Evolutionary conservation across 2,888 invertebrate species (phyloP).

Genomic region (Caenorhabditis panamensis): DNA sequence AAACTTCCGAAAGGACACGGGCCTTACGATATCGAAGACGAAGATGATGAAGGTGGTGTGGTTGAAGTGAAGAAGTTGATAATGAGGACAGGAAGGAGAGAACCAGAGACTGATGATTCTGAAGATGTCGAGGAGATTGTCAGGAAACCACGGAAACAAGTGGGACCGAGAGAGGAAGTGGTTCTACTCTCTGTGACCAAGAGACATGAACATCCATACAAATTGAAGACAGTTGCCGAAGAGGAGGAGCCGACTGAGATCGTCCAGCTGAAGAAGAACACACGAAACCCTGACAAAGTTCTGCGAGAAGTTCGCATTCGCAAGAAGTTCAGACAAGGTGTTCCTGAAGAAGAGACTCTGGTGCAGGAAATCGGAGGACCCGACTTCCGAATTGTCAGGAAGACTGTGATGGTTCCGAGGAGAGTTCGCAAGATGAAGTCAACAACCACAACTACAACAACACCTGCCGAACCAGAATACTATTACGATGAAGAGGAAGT

Average conservation of each 20-base stretch:
- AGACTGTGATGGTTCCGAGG: conserved; percentile 31
- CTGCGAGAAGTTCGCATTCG: conserved; percentile 37
- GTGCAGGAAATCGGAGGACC: conserved; percentile 38
- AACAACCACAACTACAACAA: conserved; percentile 53
- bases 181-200: conserved; percentile 40
- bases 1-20: conserved; percentile 30
- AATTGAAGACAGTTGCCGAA: neutral
- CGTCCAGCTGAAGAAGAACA: conserved; percentile 35
- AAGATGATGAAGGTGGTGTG: conserved; percentile 32
- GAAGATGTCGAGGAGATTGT: conserved; percentile 43
- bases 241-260: conserved; percentile 46
- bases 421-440: conserved; percentile 40
- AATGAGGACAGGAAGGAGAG: conserved; percentile 25
- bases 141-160: conserved; percentile 27
- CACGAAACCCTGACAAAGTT: conserved; percentile 10
- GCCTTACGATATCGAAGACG: conserved; percentile 14
- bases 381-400: conserved; percentile 34
- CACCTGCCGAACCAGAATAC: conserved; percentile 46
- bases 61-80: conserved; percentile 42
- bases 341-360: conserved; percentile 20
- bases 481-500: conserved; percentile 56
- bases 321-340: conserved; percentile 32
- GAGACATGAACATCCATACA: conserved; percentile 35
- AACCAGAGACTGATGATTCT: conserved; percentile 36
- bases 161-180: conserved; percentile 40